Percentiles rank a stretch among this genome's conserved stretches.
Evolutionary conservation across 2,888 invertebrate genomes (phyloP).

Genomic region (Rhodophaea formosa): DNA sequence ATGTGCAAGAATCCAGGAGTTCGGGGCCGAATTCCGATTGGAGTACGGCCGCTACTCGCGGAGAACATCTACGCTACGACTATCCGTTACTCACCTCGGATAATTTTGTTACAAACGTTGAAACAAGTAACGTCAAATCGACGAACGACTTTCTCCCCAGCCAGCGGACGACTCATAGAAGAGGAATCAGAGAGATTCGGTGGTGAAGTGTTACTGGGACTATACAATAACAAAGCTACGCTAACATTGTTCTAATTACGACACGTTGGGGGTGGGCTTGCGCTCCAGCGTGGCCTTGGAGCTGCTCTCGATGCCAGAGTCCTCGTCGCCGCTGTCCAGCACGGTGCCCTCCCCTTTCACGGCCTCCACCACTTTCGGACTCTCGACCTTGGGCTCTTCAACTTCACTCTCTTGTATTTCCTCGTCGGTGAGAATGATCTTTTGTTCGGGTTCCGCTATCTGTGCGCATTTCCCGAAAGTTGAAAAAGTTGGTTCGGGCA

Average conservation of each 20-base stretch:
- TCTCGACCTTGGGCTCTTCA: slow-evolving; percentile 43
- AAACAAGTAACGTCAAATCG: not conserved
- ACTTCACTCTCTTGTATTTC: slow-evolving; percentile 34
- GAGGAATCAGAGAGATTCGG: not conserved
- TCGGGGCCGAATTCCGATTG: slow-evolving; percentile 12
- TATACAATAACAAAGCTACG: slow-evolving; percentile 34
- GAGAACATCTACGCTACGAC: not conserved
- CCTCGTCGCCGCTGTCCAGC: slow-evolving; percentile 84
- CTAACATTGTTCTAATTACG: slow-evolving; percentile 39
- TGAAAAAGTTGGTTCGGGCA: slow-evolving; percentile 78
- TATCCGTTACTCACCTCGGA: not conserved
- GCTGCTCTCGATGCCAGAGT: slow-evolving; percentile 84
- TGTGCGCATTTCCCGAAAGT: slow-evolving; percentile 80
- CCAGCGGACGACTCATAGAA: not conserved
- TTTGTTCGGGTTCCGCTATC: slow-evolving; percentile 51
- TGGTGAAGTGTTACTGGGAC: slow-evolving; percentile 18
- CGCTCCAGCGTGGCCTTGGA: slow-evolving; percentile 81
- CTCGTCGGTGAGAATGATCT: slow-evolving; percentile 55
- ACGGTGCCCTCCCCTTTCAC: slow-evolving; percentile 82
- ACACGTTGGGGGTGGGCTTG: slow-evolving; percentile 54
- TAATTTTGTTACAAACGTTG: not conserved
- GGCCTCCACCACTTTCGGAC: slow-evolving; percentile 52
- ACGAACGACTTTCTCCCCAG: not conserved
- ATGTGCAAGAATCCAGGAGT: slow-evolving; percentile 8
- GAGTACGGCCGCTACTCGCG: not conserved